Evolutionary conservation across 2,888 invertebrate species (phyloP).

Genomic region (Laspeyria flexula): DNA sequence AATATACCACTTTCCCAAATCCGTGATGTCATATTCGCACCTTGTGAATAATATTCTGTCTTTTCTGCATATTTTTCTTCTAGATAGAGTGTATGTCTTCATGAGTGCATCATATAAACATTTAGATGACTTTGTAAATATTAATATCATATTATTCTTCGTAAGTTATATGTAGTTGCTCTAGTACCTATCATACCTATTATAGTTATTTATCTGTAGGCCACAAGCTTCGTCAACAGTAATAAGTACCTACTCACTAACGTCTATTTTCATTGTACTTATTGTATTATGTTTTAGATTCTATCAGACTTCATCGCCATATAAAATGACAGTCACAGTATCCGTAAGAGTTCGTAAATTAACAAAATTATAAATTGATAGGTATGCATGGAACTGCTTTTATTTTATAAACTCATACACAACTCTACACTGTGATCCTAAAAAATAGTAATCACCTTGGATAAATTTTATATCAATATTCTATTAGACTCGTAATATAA

Average conservation of each 20-base stretch:
- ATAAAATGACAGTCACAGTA: slow-evolving; percentile 20
- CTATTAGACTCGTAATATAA: background rate
- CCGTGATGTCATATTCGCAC: slow-evolving; percentile 77
- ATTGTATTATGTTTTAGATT: slow-evolving; percentile 45
- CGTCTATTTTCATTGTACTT: slow-evolving; percentile 34
- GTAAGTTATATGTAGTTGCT: slow-evolving; percentile 44
- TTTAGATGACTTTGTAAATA: slow-evolving; percentile 44
- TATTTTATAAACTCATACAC: slow-evolving; percentile 26
- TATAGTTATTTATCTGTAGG: slow-evolving; percentile 22
- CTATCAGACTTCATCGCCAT: slow-evolving; percentile 42
- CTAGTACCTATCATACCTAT: slow-evolving; percentile 31
- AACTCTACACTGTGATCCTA: background rate
- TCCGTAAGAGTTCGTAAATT: slow-evolving; percentile 38
- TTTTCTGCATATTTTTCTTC: slow-evolving; percentile 68
- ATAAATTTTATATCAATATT: too few relatives aligned
- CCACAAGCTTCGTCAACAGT: slow-evolving; percentile 7
- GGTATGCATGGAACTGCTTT: slow-evolving; percentile 41
- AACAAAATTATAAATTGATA: slow-evolving; percentile 38
- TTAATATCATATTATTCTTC: slow-evolving; percentile 21
- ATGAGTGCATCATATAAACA: slow-evolving; percentile 33
- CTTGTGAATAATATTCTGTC: slow-evolving; percentile 83
- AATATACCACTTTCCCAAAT: slow-evolving; percentile 56
- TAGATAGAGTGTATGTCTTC: slow-evolving; percentile 52
- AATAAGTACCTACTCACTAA: slow-evolving; percentile 12
- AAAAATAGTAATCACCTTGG: too few relatives aligned